Evolutionary conservation across 2,797 vertebrate genomes (phyloP).

Genomic region (Gadopsis bispinosus): DNA sequence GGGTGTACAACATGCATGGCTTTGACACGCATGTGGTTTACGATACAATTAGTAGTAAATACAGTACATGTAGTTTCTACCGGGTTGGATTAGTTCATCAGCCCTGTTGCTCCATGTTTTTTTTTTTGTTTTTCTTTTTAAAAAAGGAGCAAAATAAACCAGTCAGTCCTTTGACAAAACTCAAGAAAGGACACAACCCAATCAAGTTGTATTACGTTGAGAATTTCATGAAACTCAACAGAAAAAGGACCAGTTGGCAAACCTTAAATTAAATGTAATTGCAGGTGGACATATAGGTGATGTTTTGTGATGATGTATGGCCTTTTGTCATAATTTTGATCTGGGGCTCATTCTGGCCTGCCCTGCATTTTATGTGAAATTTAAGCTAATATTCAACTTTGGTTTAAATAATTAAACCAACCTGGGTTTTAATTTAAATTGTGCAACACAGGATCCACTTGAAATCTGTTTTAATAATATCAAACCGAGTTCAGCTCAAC

Average conservation of each 20-base stretch:
- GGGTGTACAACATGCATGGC: not conserved
- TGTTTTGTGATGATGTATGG: not conserved
- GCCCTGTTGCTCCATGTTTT: not conserved
- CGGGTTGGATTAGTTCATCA: not conserved
- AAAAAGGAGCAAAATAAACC: no score
- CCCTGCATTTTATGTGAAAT: not conserved
- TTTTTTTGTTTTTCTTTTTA: no score
- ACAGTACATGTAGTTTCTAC: no score
- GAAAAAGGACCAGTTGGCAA: not conserved
- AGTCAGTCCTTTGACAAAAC: no score
- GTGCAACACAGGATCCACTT: not conserved
- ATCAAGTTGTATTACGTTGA: no score
- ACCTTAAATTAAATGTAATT: not conserved
- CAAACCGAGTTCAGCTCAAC: not conserved
- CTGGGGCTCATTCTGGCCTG: not conserved
- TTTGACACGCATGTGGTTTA: not conserved
- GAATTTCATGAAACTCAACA: not conserved
- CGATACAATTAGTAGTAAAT: no score
- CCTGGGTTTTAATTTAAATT: not conserved
- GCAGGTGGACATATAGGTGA: not conserved
- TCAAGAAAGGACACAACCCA: no score
- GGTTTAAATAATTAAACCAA: not conserved
- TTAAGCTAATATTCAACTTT: conserved; percentile 1
- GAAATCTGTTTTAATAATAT: not conserved
- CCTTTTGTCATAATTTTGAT: not conserved